phyloP scores from a whole-genome alignment of 2,888 invertebrate genomes.

The Zootermopsis nevadensis region DNA sequence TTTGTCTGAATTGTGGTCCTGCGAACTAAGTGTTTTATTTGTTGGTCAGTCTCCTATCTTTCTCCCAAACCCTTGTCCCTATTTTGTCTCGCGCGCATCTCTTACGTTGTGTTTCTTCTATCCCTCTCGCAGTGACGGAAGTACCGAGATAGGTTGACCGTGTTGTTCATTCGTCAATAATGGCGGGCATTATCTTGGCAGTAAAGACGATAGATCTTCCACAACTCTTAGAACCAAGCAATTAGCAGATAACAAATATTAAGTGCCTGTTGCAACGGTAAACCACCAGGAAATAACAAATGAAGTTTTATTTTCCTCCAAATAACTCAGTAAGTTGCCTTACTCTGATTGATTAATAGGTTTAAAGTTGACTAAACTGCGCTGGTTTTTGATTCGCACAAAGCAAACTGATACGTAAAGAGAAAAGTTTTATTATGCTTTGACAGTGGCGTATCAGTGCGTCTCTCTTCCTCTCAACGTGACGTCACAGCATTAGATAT shows the following conservation, averaged over 20 bases:
- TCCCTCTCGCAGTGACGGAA: conserved; percentile 9
- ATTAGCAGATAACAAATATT: not conserved
- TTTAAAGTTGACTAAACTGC: no score
- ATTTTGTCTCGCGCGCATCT: not conserved
- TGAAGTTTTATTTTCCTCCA: no score
- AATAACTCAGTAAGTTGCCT: no score
- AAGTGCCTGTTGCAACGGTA: no score
- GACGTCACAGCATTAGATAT: no score
- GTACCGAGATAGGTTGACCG: conserved; percentile 3
- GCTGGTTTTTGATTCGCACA: no score
- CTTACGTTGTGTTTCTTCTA: not conserved
- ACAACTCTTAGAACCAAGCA: not conserved
- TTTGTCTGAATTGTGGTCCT: conserved; percentile 34
- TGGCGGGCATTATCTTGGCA: not conserved
- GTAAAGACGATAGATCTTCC: not conserved
- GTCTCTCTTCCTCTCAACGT: no score
- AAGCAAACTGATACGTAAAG: no score
- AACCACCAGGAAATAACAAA: no score
- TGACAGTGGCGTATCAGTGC: no score
- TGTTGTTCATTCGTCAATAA: conserved; percentile 22
- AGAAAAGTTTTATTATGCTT: no score
- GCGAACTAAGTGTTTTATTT: conserved; percentile 34
- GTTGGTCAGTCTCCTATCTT: conserved; percentile 35
- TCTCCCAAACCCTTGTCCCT: not conserved
- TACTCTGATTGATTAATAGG: no score